A percentile compares a stretch with the other conserved stretches of the same genome.
These are phyloP conservation scores for Dicycla oo DNA, from an alignment of 2,888 invertebrate genomes.

Conservation along the genomic window DNA sequence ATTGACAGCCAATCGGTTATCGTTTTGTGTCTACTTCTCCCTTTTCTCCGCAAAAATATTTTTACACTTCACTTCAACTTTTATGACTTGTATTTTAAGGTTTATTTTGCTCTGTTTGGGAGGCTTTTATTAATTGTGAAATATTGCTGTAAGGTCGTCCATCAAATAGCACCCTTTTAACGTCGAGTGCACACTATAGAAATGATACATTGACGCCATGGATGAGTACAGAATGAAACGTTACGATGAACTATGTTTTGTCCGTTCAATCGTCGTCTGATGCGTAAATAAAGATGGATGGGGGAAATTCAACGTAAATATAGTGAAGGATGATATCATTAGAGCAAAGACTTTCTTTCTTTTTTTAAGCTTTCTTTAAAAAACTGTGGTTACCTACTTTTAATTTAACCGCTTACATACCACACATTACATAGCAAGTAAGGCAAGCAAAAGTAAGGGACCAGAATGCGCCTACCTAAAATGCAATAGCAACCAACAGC, in stretches of 20 bases:
- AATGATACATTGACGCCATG: constrained; percentile 73
- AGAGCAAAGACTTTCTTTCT: not conserved
- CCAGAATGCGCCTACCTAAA: constrained; percentile 16
- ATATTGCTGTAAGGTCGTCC: constrained; percentile 70
- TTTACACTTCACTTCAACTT: constrained; percentile 19
- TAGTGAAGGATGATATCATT: not conserved
- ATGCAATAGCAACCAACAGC: constrained; percentile 20
- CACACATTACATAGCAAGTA: no score
- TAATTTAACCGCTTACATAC: not conserved
- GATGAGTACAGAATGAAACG: constrained; percentile 48
- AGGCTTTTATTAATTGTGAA: constrained; percentile 31
- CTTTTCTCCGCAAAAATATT: constrained; percentile 41
- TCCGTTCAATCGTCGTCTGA: constrained; percentile 53
- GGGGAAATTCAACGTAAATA: constrained; percentile 13
- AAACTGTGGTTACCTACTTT: not conserved
- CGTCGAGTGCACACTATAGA: constrained; percentile 74
- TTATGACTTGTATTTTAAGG: constrained; percentile 3
- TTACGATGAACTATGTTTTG: constrained; percentile 43
- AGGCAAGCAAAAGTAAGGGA: no score
- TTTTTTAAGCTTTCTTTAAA: not conserved
- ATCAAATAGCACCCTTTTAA: constrained; percentile 79
- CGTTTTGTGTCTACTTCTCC: constrained; percentile 56
- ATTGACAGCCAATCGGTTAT: constrained; percentile 72
- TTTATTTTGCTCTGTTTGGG: constrained; percentile 33
- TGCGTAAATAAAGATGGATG: constrained; percentile 50